A percentile compares a stretch with the other conserved stretches of the same genome.
Conservation (phyloP, 2,797 vertebrate genomes). For the Eulemur coronatus region DNA sequence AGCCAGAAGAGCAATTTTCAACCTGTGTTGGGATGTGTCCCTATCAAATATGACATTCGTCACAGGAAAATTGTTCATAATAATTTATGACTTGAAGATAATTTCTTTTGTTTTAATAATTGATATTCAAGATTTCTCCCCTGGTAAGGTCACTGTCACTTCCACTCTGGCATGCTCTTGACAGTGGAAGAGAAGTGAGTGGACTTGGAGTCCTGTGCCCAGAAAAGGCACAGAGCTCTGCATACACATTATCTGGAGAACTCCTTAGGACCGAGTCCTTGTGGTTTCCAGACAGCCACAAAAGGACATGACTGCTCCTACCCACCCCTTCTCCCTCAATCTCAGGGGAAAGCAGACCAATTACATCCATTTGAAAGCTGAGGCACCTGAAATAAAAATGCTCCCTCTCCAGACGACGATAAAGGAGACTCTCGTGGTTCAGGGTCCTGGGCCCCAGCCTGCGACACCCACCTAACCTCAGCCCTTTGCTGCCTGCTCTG, state of each 20-base stretch:
- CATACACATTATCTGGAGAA: background rate
- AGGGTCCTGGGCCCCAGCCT: background rate
- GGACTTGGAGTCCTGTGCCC: background rate
- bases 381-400: background rate
- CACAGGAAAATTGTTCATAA: background rate
- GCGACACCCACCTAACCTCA: rapidly evolving
- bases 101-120: conserved; percentile 16
- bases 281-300: background rate
- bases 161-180: background rate
- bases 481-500: background rate
- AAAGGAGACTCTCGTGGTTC: background rate
- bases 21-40: background rate
- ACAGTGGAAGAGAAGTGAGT: background rate
- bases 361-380: background rate
- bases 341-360: background rate
- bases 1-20: background rate
- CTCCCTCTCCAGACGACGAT: background rate
- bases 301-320: background rate
- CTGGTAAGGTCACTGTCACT: background rate
- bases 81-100: background rate
- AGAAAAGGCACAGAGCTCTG: background rate
- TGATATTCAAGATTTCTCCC: background rate
- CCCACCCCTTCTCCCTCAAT: background rate
- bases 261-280: background rate
- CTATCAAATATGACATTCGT: background rate